These are phyloP conservation scores for Leucopsar rothschildi DNA, from an alignment of 2,113 vertebrate genomes.

Conservation along the genomic window DNA sequence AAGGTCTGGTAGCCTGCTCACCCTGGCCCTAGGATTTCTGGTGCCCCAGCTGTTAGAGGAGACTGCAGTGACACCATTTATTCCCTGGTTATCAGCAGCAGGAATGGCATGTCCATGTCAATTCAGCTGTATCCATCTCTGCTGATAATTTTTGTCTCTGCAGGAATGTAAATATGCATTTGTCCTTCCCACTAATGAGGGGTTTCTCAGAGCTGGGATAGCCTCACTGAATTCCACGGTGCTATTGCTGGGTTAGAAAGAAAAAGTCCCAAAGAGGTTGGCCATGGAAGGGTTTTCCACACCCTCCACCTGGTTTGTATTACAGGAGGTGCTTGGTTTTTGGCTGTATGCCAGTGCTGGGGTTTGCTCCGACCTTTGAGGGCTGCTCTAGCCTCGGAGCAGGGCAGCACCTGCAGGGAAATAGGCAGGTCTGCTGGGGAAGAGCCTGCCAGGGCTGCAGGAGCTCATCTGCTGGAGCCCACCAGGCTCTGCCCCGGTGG, in stretches of 20 bases:
- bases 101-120: not conserved
- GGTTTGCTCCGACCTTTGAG: not conserved
- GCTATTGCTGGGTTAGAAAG: not conserved
- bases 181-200: not conserved
- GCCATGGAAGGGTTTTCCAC: not conserved
- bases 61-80: not conserved
- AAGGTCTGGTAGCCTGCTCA: not conserved
- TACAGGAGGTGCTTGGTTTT: not conserved
- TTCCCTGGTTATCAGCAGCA: not conserved
- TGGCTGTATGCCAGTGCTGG: not conserved
- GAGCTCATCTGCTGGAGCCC: not conserved
- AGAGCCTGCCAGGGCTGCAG: rapidly evolving
- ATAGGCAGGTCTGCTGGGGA: not conserved
- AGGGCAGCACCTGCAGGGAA: not conserved
- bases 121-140: not conserved
- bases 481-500: not conserved
- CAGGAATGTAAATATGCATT: not conserved
- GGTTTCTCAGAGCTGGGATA: not conserved
- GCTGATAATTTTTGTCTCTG: not conserved
- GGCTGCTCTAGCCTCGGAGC: not conserved
- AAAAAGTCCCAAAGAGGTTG: not conserved
- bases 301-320: not conserved
- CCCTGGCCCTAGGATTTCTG: not conserved
- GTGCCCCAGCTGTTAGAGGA: not conserved
- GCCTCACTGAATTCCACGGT: not conserved